Conservation (phyloP, 1,140 invertebrate genomes). For the Euura lappo region DNA sequence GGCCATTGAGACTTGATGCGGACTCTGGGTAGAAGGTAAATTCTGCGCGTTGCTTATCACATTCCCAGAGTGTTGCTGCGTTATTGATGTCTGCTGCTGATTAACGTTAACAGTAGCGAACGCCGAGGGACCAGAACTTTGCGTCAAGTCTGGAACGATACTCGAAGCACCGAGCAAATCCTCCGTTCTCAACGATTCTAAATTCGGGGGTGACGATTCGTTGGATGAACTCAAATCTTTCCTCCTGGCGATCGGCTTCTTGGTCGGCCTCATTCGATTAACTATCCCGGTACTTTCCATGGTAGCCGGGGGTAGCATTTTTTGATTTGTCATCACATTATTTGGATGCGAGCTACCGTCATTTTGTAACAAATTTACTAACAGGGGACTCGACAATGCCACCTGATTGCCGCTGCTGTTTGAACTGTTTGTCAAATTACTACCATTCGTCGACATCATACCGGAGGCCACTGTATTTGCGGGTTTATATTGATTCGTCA, state of each 20-base stretch:
- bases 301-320: slow-evolving; percentile 61
- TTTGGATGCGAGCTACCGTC: slow-evolving; percentile 68
- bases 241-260: slow-evolving; percentile 55
- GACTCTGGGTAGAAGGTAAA: neutral
- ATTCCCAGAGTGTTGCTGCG: slow-evolving; percentile 18
- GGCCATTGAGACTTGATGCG: slow-evolving; percentile 16
- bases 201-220: slow-evolving; percentile 46
- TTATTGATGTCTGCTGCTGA: slow-evolving; percentile 41
- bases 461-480: slow-evolving; percentile 47
- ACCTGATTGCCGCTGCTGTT: slow-evolving; percentile 61
- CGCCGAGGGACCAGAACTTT: slow-evolving; percentile 43
- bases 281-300: slow-evolving; percentile 52
- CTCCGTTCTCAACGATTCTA: slow-evolving; percentile 52
- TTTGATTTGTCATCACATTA: slow-evolving; percentile 50
- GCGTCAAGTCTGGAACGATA: slow-evolving; percentile 38
- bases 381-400: slow-evolving; percentile 84
- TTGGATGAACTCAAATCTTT: slow-evolving; percentile 48
- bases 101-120: slow-evolving; percentile 53
- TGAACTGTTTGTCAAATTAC: slow-evolving; percentile 35
- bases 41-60: neutral
- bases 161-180: slow-evolving; percentile 46
- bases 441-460: slow-evolving; percentile 47
- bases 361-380: slow-evolving; percentile 91
- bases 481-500: slow-evolving; percentile 46
- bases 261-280: slow-evolving; percentile 57